Evolutionary conservation across 2,888 invertebrate genomes (phyloP), one percentile per base, ranked within the genome.

Genomic region (Tridacna crocea): DNA sequence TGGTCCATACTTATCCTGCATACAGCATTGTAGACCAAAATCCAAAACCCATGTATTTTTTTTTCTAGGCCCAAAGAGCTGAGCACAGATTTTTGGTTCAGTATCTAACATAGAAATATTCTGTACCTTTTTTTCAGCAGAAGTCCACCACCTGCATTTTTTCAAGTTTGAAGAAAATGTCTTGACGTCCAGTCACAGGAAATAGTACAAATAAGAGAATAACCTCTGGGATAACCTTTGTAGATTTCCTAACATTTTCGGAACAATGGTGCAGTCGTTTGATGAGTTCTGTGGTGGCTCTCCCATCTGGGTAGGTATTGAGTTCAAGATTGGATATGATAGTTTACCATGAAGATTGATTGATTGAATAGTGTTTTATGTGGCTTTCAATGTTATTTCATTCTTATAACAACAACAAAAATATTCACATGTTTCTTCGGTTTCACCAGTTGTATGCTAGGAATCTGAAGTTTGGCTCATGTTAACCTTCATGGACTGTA

Each of bases 201-300:
- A 36, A 8, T 36, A 36, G 36, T 36, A 8, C 36, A 2, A 36
- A 36, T 36, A 4, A 36, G 8, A 36, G 36, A 36, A 4, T 36
- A 36, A 36, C 36, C 36, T 36, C 3, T 36, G 8, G 36, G 8
- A 4, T 36, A 36, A 36, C 36, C 36, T 36, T 2, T 36, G 8
- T 36, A 36, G 36, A 36, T 36, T 36, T 36, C 36, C 36, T 36
- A 8, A 36, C 36, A 36, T 36, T 36, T 36, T 63, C 47, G 0
- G 13, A 47, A 81, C 70, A n/a, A 87, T 83, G 82, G 81, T 79
- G 10, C 77, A 84, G 68, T 77, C 81, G 26, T 87, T 87, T 78
- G 77, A 81, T 65, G 84, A 87, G 55, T 87, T 84, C 70, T 87
- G 87, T 76, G 83, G 83, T 61, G 60, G 79, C 47, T 77, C 84